phyloP scores from a whole-genome alignment of 2,113 vertebrate genomes.

The Tricholaema leucomelas region DNA sequence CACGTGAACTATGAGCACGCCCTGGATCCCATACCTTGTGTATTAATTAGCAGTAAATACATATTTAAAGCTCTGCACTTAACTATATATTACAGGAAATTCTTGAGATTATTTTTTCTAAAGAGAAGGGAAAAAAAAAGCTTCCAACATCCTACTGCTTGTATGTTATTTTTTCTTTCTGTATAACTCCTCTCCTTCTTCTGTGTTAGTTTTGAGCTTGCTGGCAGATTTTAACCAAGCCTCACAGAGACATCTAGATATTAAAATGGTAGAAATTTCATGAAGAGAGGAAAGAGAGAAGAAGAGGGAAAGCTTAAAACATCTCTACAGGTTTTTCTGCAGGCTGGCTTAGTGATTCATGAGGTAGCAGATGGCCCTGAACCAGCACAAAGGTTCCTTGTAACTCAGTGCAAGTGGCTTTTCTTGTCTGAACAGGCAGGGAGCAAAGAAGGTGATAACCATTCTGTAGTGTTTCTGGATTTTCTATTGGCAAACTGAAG shows the following conservation, averaged over 20 bases:
- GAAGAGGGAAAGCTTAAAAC: neutral
- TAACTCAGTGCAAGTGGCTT: neutral
- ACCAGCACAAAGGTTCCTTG: neutral
- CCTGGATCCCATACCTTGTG: neutral
- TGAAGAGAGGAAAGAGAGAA: neutral
- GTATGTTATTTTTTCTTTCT: neutral
- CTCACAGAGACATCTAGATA: neutral
- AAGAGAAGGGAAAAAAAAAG: neutral
- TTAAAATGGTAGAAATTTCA: neutral
- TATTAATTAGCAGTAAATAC: slow-evolving; percentile 15
- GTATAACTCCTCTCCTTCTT: neutral
- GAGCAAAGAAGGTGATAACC: neutral
- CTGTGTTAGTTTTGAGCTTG: neutral
- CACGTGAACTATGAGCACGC: neutral
- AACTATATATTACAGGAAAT: neutral
- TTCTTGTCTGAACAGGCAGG: neutral
- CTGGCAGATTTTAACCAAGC: neutral
- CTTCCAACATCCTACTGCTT: neutral
- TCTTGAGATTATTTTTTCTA: neutral
- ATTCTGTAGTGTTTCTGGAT: neutral
- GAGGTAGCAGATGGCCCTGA: neutral
- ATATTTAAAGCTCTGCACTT: neutral
- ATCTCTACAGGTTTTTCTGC: neutral
- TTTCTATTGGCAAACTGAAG: neutral
- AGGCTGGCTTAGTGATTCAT: neutral